Conservation (phyloP, 2,113 vertebrate genomes). For the Hippocampus comes region DNA sequence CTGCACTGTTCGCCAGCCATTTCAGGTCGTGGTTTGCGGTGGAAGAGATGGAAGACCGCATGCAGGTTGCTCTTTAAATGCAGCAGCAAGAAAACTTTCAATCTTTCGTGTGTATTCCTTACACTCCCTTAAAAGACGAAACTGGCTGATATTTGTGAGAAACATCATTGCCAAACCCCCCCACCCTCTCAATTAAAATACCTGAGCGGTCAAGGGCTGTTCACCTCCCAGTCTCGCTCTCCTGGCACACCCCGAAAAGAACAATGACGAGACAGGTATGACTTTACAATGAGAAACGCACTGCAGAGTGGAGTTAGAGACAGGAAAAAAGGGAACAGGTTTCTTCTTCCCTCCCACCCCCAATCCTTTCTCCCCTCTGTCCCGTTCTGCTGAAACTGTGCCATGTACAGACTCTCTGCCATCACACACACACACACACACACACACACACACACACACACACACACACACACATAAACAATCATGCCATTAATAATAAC, state of each 20-base stretch:
- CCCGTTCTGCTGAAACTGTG: conserved; percentile 34
- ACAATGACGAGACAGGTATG: conserved; percentile 79
- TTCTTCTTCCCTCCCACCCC: conserved; percentile 23
- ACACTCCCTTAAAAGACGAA: conserved; percentile 19
- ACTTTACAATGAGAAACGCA: conserved; percentile 35
- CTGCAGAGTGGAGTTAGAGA: conserved; percentile 13
- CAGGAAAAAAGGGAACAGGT: conserved; percentile 51
- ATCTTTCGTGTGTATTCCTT: conserved; percentile 58
- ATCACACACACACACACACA: background rate
- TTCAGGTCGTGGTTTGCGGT: conserved; percentile 17
- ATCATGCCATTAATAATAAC: background rate
- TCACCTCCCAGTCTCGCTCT: conserved; percentile 62
- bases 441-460: background rate
- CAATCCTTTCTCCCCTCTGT: background rate
- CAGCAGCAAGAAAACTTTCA: conserved; percentile 54
- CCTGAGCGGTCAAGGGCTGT: conserved; percentile 51
- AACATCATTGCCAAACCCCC: background rate
- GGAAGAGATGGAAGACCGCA: conserved; percentile 33
- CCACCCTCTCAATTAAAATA: conserved; percentile 50
- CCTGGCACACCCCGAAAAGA: conserved; percentile 71
- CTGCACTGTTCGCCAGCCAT: background rate
- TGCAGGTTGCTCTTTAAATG: conserved; percentile 42
- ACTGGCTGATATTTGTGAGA: conserved; percentile 38
- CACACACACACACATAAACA: background rate
- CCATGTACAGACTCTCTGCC: background rate